Conservation (phyloP, 2,888 invertebrate genomes). For the Podotricha telesiphe region DNA sequence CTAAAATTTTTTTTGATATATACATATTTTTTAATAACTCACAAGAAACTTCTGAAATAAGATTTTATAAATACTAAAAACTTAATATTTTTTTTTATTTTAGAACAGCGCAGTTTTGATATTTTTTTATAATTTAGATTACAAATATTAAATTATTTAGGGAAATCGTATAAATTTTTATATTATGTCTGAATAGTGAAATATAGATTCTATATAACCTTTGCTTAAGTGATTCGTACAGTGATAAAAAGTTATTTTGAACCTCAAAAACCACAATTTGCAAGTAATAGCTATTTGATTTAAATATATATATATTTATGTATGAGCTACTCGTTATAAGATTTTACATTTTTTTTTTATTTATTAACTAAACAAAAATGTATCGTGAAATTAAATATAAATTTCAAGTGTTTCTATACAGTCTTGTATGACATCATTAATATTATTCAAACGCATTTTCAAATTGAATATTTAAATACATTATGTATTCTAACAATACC, state of each 20-base stretch:
- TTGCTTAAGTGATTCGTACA: background rate
- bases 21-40: background rate
- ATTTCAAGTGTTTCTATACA: too few species aligned
- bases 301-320: background rate
- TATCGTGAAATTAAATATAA: too few species aligned
- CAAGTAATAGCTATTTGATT: background rate
- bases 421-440: too few species aligned
- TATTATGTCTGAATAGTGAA: background rate
- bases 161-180: background rate
- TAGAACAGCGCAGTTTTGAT: too few species aligned
- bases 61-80: background rate
- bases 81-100: background rate
- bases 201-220: background rate
- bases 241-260: background rate
- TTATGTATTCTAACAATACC: conserved; percentile 2
- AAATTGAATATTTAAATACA: background rate
- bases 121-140: too few species aligned
- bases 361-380: too few species aligned
- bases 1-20: too few species aligned
- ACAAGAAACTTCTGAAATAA: background rate
- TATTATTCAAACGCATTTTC: background rate
- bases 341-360: too few species aligned
- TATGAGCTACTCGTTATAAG: too few species aligned
- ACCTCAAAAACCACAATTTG: background rate
- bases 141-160: background rate